phyloP scores from a whole-genome alignment of 2,888 invertebrate species.

The Coremacera marginata region DNA sequence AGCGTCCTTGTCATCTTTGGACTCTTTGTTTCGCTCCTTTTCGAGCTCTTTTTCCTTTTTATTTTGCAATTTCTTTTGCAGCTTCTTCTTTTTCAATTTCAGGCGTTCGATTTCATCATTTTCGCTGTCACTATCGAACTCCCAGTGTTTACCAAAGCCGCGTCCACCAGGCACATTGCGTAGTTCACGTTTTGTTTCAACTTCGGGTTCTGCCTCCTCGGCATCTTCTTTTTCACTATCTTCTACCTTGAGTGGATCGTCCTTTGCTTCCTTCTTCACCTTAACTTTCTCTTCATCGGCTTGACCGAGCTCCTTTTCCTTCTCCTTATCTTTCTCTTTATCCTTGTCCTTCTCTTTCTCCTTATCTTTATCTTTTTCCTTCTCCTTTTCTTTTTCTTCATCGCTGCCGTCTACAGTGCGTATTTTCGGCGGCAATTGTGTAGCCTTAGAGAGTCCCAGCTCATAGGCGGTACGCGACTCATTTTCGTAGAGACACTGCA shows the following conservation, averaged over 20 bases:
- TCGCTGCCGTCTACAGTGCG: constrained; percentile 68
- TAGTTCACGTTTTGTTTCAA: constrained; percentile 72
- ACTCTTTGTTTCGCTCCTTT: constrained; percentile 39
- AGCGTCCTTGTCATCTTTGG: constrained; percentile 61
- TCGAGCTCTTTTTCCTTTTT: constrained; percentile 58
- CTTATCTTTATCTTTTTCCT: constrained; percentile 50
- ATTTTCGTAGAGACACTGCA: constrained; percentile 91
- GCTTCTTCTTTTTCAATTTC: constrained; percentile 55
- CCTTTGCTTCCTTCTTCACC: constrained; percentile 48
- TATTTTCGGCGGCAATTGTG: constrained; percentile 69
- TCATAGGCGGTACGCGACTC: constrained; percentile 82
- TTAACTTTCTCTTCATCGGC: constrained; percentile 41
- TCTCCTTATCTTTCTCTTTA: constrained; percentile 26
- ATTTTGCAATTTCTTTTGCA: constrained; percentile 56
- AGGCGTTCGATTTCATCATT: constrained; percentile 60
- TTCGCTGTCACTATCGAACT: constrained; percentile 74
- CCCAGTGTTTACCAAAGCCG: constrained; percentile 87
- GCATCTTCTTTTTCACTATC: constrained; percentile 46
- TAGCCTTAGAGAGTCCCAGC: constrained; percentile 71
- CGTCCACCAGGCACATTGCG: constrained; percentile 83
- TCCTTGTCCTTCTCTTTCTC: constrained; percentile 44
- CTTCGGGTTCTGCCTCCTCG: constrained; percentile 53
- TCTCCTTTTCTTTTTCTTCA: constrained; percentile 68
- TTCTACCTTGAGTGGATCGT: constrained; percentile 46
- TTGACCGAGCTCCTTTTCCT: constrained; percentile 38